Base-by-base conservation (phyloP, 2,113 vertebrate genomes). In the Jaculus jaculus region DNA sequence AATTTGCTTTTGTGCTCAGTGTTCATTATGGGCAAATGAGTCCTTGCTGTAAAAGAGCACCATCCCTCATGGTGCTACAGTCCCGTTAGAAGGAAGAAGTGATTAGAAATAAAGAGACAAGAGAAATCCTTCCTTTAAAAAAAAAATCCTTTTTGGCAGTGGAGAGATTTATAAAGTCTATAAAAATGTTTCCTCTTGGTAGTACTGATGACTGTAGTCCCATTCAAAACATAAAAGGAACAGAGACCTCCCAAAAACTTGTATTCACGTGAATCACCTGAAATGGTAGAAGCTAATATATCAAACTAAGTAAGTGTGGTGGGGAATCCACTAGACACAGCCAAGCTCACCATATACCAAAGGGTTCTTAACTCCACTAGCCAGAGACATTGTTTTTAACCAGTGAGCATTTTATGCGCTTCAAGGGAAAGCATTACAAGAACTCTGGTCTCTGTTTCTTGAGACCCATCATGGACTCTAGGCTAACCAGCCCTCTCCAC, bases 1-100 rank as follows among this genome's bases (percentile, higher is more conserved):
- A 97, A 98, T 98, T 98, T 98, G 92, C 95, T 97, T 98, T 98
- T 96, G 84, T 96, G 91, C 96, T 98, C 96, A 97, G 80, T 96
- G 96, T 97, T 98, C 94, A 94, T 98, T 98, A 97, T 90, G 92
- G 93, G 94, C 96, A 98, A 97, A 92, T 97, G 95, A 98, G 96
- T 88, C 84, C 92, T 97, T 97, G 91, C 92, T 72, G 2, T 96
- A 93, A 91, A 97, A 97, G 88, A 96, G 85, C 13, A 79, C 97
- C 26, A 85, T 97, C 98, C 97, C 95, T 98, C 96, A 95, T 78
- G 95, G 78, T 96, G 85, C 91, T 96, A 97, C 92, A 87, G 93
- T 97, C 97, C 95, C 30, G n/a, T 96, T 97, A 94, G 96, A 94
- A 91, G 78, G 87, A 94, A 95, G 93, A 95, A 96, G 93, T 91